Evolutionary conservation across 2,888 invertebrate species (phyloP).

Genomic region (Apamea epomidion): DNA sequence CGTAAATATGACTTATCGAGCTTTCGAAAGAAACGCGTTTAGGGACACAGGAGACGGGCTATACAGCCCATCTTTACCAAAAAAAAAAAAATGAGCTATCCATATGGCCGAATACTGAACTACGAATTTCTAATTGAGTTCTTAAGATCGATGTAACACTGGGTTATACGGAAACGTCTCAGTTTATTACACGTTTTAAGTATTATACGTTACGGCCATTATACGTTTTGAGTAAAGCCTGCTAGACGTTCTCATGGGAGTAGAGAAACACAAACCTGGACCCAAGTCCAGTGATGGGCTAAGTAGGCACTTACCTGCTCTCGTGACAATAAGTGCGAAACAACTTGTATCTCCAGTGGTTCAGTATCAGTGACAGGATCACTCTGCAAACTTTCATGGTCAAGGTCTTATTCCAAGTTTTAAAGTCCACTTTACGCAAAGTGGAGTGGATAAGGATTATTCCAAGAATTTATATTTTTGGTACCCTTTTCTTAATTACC

Average conservation of each 20-base stretch:
- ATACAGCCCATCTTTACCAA: neutral
- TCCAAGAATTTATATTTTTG: neutral
- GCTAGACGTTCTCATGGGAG: neutral
- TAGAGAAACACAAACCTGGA: neutral
- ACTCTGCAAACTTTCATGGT: neutral
- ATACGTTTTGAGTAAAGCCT: neutral
- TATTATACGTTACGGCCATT: neutral
- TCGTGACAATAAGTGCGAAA: neutral
- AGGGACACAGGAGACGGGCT: neutral
- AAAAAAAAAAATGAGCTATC: neutral
- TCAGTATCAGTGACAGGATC: neutral
- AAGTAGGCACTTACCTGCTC: neutral
- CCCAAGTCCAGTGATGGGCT: neutral
- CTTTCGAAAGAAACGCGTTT: neutral
- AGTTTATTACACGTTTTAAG: too few relatives aligned
- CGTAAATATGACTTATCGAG: neutral
- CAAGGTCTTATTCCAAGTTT: neutral
- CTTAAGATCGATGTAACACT: neutral
- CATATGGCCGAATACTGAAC: neutral
- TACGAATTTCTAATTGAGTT: neutral
- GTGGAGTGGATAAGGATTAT: conserved; percentile 5
- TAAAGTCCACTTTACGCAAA: conserved; percentile 17
- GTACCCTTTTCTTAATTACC: neutral
- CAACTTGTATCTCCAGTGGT: neutral
- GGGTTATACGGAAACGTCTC: too few relatives aligned